Percentiles rank a stretch among this genome's conserved stretches.
Conservation (phyloP, 2,797 vertebrate species). For the Pangasius larnaudii region DNA sequence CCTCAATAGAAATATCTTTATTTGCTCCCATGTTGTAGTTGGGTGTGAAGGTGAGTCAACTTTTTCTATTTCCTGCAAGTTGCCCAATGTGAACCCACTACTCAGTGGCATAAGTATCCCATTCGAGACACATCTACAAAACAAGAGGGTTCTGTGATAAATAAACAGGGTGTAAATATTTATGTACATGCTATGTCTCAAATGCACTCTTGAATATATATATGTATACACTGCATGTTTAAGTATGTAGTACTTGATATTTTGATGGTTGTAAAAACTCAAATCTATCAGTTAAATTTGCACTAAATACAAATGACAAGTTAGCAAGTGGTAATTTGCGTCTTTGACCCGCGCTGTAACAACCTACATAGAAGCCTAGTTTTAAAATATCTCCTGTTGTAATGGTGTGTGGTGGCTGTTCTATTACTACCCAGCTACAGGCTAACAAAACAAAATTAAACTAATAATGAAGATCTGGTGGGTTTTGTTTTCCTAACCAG, state of each 20-base stretch:
- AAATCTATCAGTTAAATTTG: neutral
- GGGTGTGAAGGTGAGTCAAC: neutral
- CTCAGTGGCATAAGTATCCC: neutral
- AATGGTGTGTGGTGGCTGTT: neutral
- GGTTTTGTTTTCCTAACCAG: neutral
- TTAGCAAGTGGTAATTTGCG: neutral
- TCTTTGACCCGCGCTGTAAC: neutral
- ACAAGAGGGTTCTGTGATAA: neutral
- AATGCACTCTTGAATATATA: neutral
- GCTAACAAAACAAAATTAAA: neutral
- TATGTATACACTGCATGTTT: neutral
- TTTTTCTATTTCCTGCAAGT: neutral
- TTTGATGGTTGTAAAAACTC: too few species aligned
- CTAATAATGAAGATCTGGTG: neutral
- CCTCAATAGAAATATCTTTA: neutral
- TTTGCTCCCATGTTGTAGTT: neutral
- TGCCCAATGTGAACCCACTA: neutral
- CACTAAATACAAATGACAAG: neutral
- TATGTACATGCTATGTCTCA: neutral
- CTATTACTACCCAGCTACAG: neutral
- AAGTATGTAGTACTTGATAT: neutral
- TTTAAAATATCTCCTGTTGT: neutral
- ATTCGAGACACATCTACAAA: too few species aligned
- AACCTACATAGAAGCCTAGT: neutral
- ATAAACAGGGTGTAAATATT: neutral